Evolutionary conservation across 2,888 invertebrate species (phyloP), one percentile per base, ranked within the genome.

Genomic region (Xestia ashworthii): DNA sequence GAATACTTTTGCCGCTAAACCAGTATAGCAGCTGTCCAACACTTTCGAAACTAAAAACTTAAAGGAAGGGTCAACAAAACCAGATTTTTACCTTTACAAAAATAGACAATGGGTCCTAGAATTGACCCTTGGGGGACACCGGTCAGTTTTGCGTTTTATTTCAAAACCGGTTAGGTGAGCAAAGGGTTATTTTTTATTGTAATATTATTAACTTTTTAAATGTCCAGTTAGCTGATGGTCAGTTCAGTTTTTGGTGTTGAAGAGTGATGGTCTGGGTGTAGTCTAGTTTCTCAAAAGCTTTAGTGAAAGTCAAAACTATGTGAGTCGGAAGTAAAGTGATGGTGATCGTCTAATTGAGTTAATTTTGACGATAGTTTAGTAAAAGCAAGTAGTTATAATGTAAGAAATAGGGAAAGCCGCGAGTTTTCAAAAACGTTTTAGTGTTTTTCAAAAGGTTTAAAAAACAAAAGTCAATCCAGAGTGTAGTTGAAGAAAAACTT

Each of bases 31-130:
- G 96, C 96, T 96, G 96, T 92, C 89, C 89, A 83, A 85, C 66
- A 81, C 76, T 84, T 88, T 81, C 19, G 88, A 90, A 93, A 91
- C 91, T 90, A 90, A 92, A 94, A 93, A 94, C 93, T 93, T 92
- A 91, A 96, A 95, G 95, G 92, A 96, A 95, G 96, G 96, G 96
- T 96, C 96, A 96, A 93, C 87, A 86, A 86, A 95, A 96, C 96
- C 95, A 95, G 96, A 96, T 95, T 96, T 95, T 95, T 95, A 92
- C 93, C 92, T 93, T 94, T 93, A 93, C 93, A 93, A 95, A 94
- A 95, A 95, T 94, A 90, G 89, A 91, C 89, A 92, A 90, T 91
- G 92, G 93, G 76, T 87, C 93, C 92, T 87, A 94, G 90, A 88
- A 88, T 86, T 95, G 95, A 96, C 96, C 96, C 96, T 91, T 94